phyloP scores from a whole-genome alignment of 2,113 vertebrate species.

The Eleginops maclovinus region DNA sequence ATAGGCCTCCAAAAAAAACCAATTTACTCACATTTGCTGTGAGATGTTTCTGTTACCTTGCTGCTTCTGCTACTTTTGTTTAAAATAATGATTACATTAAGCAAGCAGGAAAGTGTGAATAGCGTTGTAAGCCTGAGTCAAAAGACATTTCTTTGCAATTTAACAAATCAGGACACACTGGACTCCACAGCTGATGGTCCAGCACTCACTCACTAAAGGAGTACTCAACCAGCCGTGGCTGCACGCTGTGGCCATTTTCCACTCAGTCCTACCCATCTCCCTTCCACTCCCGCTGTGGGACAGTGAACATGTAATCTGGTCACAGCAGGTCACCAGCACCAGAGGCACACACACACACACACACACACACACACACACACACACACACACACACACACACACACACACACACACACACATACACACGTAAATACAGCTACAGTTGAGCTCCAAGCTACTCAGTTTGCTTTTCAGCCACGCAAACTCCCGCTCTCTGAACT shows the following conservation, averaged over 20 bases:
- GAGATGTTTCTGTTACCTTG: background rate
- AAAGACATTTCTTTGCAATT: constrained; percentile 7
- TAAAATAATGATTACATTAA: background rate
- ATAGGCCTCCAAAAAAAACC: background rate
- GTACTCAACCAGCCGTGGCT: constrained; percentile 60
- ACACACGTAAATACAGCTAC: constrained; percentile 32
- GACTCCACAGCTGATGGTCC: constrained; percentile 40
- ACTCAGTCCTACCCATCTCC: constrained; percentile 70
- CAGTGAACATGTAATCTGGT: constrained; percentile 79
- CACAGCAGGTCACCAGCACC: constrained; percentile 70
- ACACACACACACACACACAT: constrained; percentile 40
- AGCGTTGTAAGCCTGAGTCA: constrained; percentile 12
- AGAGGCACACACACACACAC: constrained; percentile 54
- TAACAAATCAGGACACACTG: constrained; percentile 41
- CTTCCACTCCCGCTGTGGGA: constrained; percentile 74
- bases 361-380: constrained; percentile 51
- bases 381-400: constrained; percentile 48
- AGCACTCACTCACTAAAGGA: constrained; percentile 42
- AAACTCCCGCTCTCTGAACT: constrained; percentile 31
- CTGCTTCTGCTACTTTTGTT: background rate
- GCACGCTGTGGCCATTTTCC: constrained; percentile 74
- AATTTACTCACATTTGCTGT: background rate
- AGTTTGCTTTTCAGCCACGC: constrained; percentile 29
- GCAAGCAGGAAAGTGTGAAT: background rate
- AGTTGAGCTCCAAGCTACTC: constrained; percentile 48